Base-by-base conservation (phyloP, 2,113 vertebrate species). In the Grus americana region DNA sequence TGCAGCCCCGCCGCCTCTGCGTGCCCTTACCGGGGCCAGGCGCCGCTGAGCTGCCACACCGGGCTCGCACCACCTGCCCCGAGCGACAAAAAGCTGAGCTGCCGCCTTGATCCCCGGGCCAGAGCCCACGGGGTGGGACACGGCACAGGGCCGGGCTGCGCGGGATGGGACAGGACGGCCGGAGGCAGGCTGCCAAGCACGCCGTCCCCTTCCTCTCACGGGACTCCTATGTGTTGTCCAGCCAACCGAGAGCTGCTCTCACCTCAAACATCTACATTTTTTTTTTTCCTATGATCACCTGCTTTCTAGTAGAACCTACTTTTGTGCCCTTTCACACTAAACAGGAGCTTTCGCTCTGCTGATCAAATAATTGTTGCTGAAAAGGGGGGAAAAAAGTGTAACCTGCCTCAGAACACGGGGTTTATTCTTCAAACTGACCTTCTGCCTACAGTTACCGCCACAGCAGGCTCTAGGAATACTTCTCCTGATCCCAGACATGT, bases 101-200 rank as follows among this genome's bases (percentile, higher is more conserved):
- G 20, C 74, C 23, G 5, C 17, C 26, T 36, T 5, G 13, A 14
- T 22, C 11, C 73, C 58, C 3, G 5, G 29, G 49, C n/a, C 16
- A 3, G 10, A 17, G 54, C n/a, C 11, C 1, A 0, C 0, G 3
- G 62, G 11, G 12, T 23, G 32, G 29, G 57, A 63, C 12, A 15
- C 8, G 11, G 32, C 15, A 2, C 3, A 5, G 42, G 61, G 27
- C 22, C 32, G n/a, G 61, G 18, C 38, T 1, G 9, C 2, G 10
- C 19, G 10, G 54, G 27, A 34, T 4, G 1, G 21, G 26, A 15
- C 8, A 4, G 27, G 27, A 34, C 8, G 8, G 27, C 52, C 15
- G 9, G 52, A 54, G 13, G 38, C 42, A 54, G 42, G 19, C 20
- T 61, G 23, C 78, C 55, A 20, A 6, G 40, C 47, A 21, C 0